phyloP scores from a whole-genome alignment of 2,113 vertebrate species.

The Muscicapa adusta region DNA sequence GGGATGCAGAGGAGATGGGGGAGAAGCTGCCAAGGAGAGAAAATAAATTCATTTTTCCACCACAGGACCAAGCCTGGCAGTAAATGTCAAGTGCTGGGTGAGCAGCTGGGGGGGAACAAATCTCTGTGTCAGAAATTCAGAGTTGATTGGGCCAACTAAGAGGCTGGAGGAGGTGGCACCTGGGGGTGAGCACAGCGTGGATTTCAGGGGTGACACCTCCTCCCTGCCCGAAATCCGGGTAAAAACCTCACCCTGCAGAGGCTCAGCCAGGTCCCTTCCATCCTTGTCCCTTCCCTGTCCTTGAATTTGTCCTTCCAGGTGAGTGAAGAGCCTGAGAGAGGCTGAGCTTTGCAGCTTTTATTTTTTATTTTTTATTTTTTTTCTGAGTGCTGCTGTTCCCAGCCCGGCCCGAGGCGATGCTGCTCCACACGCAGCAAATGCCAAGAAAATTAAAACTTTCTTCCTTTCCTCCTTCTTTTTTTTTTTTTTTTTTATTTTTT shows the following conservation, averaged over 20 bases:
- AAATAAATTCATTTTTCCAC: slow-evolving; percentile 10
- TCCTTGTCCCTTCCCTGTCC: background rate
- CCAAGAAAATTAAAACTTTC: slow-evolving; percentile 39
- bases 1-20: background rate
- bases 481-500: background rate
- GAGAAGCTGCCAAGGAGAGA: background rate
- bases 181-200: background rate
- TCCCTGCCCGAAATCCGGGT: background rate
- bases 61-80: background rate
- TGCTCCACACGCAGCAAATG: slow-evolving; percentile 18
- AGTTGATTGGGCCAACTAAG: background rate
- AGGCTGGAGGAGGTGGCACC: background rate
- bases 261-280: background rate
- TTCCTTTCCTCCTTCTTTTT: background rate
- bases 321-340: background rate
- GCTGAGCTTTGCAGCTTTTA: background rate
- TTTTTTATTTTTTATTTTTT: too few relatives aligned
- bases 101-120: slow-evolving; percentile 18
- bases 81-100: slow-evolving; percentile 23
- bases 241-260: background rate
- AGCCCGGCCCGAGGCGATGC: slow-evolving; percentile 36
- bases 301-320: background rate
- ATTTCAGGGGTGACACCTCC: background rate
- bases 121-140: background rate
- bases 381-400: background rate